Base-by-base conservation (phyloP, 2,888 invertebrate species). In the Brenthis ino region DNA sequence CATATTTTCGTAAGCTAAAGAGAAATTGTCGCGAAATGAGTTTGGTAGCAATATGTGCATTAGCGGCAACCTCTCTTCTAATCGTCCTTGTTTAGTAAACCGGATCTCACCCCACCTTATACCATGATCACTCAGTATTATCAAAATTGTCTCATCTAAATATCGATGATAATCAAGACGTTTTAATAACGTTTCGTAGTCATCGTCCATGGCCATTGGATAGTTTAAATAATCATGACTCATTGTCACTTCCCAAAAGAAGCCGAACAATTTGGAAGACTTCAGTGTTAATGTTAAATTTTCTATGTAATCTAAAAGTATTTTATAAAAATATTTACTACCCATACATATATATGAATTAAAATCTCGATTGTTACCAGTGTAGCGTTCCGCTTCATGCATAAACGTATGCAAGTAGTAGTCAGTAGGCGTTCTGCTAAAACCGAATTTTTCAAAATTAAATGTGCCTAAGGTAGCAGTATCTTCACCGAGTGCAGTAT, bases 51-150 rank as follows among this genome's bases (percentile, higher is more conserved):
- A 84, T 1, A 97, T 85, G 76, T 96, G 95, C 48, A 97, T 91
- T 74, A 98, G 95, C 0, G 99, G 98, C 67, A 98, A 93, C 57
- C 98, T 94, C 82, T 98, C 98, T 85, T 99, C 98, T 81, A 98
- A 93, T 81, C 95, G 94, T 1, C 97, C 97, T 86, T 98, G 97
- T 85, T 96, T 97, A 0, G 98, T 98, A 75, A 94, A 93, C 12
- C 98, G 94, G 76, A 98, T 97, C 8, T 93, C 94, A 2, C 98
- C 98, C 95, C 96, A 98, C 71, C 98, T 92, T 69, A 98, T 95
- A 0, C 98, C 98, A 80, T 98, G 98, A 82, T 98, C 98, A 84
- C 98, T 98, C 91, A 98, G 93, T 12, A 97, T 84, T 64, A 98
- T 91, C 14, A 96, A 77, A 56, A 95, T 93, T 0, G 97, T 97